phyloP scores from a whole-genome alignment of 1,140 invertebrate genomes.

The Nymphalis io region DNA sequence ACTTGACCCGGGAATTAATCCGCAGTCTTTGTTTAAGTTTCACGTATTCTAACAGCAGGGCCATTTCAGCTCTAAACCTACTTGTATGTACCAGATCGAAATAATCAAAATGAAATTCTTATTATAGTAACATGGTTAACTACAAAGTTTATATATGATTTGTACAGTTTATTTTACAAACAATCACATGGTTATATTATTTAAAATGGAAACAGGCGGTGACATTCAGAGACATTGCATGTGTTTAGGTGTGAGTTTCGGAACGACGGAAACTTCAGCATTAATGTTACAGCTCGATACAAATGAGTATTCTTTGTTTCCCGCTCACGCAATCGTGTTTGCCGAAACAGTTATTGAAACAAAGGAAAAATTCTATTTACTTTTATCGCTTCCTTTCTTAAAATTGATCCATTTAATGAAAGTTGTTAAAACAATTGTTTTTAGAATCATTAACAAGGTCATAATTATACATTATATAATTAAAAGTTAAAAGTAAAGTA shows the following conservation, averaged over 20 bases:
- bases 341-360: slow-evolving; percentile 21
- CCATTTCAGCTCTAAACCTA: too few species aligned
- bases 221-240: neutral
- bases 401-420: neutral
- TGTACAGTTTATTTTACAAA: neutral
- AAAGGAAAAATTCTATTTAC: slow-evolving; percentile 20
- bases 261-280: slow-evolving; percentile 6
- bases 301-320: slow-evolving; percentile 30
- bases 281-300: slow-evolving; percentile 17
- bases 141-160: too few species aligned
- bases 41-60: too few species aligned
- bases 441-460: too few species aligned
- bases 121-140: too few species aligned
- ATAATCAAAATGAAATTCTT: too few species aligned
- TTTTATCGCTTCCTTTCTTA: slow-evolving; percentile 18
- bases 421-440: neutral
- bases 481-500: too few species aligned
- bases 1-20: too few species aligned
- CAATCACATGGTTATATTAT: neutral
- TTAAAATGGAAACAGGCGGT: neutral
- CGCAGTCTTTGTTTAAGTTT: too few species aligned
- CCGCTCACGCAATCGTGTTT: slow-evolving; percentile 25
- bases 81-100: too few species aligned
- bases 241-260: slow-evolving; percentile 2
- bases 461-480: too few species aligned